These are phyloP conservation scores for Syncerus caffer DNA, from an alignment of 2,797 vertebrate genomes.

Conservation along the genomic window DNA sequence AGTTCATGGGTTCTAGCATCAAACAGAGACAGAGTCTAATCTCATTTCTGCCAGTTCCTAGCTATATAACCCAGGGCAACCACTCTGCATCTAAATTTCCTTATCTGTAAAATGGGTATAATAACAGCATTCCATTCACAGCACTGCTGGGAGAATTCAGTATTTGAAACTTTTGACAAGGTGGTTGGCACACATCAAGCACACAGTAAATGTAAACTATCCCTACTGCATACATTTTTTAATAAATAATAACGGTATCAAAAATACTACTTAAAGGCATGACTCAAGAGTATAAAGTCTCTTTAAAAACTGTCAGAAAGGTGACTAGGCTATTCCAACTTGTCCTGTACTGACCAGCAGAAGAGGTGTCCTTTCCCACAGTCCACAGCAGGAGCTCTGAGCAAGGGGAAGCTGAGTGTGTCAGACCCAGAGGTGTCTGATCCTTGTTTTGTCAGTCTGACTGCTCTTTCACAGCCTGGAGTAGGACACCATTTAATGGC, in stretches of 20 bases:
- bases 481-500: constrained; percentile 98
- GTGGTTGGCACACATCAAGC: background rate
- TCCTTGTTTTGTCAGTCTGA: constrained; percentile 92
- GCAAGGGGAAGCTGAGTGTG: constrained; percentile 91
- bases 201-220: background rate
- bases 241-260: constrained; percentile 36
- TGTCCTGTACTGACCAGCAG: constrained; percentile 91
- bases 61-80: background rate
- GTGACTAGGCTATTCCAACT: background rate
- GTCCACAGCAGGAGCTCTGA: constrained; percentile 96
- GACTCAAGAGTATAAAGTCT: background rate
- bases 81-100: background rate
- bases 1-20: background rate
- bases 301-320: background rate
- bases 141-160: background rate
- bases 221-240: background rate
- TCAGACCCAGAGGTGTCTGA: constrained; percentile 89
- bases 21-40: background rate
- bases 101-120: background rate
- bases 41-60: background rate
- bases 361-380: constrained; percentile 99
- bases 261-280: background rate
- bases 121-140: background rate
- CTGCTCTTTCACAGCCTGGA: constrained; percentile 96
- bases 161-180: background rate